Evolutionary conservation across 2,888 invertebrate species (phyloP), one percentile per base, ranked within the genome.

Genomic region (Halictus quadricinctus): DNA sequence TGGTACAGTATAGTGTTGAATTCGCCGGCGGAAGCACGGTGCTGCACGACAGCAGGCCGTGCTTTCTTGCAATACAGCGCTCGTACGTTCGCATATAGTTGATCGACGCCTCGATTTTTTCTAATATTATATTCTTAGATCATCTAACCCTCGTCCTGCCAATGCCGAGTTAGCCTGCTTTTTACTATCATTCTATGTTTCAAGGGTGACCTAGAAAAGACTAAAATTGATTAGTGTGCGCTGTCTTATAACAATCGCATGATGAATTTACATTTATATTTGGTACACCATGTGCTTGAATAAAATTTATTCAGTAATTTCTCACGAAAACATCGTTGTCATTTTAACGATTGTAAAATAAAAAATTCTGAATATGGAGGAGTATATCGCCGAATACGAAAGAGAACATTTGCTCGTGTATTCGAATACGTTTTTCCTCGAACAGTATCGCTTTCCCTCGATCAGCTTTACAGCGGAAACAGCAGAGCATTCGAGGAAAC

Each of bases 11-110:
- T 64, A 72, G 50, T 64, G 72, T 64, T 64, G 76, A 70, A 64
- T 46, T 81, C 64, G 64, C 72, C 74, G 36, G 76, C 64, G 76
- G 83, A 81, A 81, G 46, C 72, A 72, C 46, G 64, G 46, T 43
- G 58, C 41, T 66, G 72, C 36, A 48, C 76, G 66, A 72, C 54
- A 64, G 18, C 69, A 54, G 46, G 54, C 36, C 58, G 25, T 8
- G 15, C 25, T 74, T 80, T 79, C n/a, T 66, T 36, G 58, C 25
- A 73, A 29, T 48, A 36, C 5, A 29, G 29, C 41, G 54, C 41
- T 72, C 15, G 70, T 43, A 29, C 36, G 54, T 64, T 75, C 48
- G 48, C 21, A 15, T 43, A 21, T 21, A 69, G 21, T 18, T 29
- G 54, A 73, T 73, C 72, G 50, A 73, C 36, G 48, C 8, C 48